Conservation (phyloP, 2,888 invertebrate genomes). For the Pseudococcus longispinus region DNA sequence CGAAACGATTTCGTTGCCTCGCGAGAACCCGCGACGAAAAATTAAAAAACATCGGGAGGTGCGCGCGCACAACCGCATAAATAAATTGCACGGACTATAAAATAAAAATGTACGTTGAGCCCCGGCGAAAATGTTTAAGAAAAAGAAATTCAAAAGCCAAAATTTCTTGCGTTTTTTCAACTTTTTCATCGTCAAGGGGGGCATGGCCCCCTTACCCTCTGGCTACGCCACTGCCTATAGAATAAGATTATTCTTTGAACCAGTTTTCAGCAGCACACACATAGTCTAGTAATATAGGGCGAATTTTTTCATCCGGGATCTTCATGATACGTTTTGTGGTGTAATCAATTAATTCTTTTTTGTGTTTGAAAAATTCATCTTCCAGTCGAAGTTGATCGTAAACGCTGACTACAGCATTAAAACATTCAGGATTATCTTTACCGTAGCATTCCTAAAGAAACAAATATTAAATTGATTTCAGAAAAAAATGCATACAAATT, state of each 20-base stretch:
- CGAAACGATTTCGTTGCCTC: no score
- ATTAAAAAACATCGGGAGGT: no score
- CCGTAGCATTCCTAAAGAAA: constrained; percentile 16
- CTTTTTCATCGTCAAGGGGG: no score
- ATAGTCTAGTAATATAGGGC: background rate
- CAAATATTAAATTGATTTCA: background rate
- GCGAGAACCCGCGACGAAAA: no score
- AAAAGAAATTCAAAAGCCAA: no score
- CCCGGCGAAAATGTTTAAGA: no score
- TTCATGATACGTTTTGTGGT: background rate
- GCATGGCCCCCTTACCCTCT: no score
- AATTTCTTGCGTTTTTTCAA: no score
- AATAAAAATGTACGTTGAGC: no score
- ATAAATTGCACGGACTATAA: no score
- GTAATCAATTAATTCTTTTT: background rate
- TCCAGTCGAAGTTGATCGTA: background rate
- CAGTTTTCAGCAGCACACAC: background rate
- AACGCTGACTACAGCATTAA: background rate
- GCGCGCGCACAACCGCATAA: no score
- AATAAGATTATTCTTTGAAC: background rate
- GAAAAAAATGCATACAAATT: background rate
- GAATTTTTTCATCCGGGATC: background rate
- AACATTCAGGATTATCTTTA: background rate
- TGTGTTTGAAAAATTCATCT: background rate
- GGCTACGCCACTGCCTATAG: no score